phyloP scores from a whole-genome alignment of 2,888 invertebrate species.

The Meandrusa payeni region DNA sequence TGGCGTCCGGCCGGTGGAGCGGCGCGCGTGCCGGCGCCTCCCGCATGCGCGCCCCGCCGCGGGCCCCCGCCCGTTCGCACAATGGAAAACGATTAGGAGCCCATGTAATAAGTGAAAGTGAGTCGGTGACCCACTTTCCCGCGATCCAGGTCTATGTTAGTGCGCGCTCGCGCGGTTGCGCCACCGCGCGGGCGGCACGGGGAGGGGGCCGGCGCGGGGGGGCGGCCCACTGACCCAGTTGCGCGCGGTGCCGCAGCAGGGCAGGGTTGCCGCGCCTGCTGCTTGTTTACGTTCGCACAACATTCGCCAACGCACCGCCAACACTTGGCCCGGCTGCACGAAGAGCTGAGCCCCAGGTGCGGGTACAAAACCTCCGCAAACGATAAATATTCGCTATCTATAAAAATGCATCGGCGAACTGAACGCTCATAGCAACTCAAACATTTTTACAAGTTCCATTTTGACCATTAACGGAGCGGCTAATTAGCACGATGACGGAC shows the following conservation, averaged over 20 bases:
- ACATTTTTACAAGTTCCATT: too few species aligned
- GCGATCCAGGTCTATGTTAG: constrained; percentile 96
- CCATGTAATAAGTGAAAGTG: constrained; percentile 95
- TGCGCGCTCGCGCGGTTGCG: constrained; percentile 79
- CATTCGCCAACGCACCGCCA: constrained; percentile 46
- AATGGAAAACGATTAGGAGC: constrained; percentile 87
- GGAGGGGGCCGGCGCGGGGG: constrained; percentile 49
- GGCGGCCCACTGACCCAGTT: constrained; percentile 93
- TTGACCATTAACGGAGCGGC: too few species aligned
- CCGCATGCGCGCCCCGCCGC: constrained; percentile 78
- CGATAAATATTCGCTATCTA: too few species aligned
- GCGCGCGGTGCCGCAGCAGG: constrained; percentile 83
- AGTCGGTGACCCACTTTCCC: constrained; percentile 94
- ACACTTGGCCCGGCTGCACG: constrained; percentile 29
- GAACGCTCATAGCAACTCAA: too few species aligned
- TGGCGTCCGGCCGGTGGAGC: constrained; percentile 74
- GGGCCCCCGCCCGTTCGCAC: constrained; percentile 81
- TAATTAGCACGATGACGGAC: too few species aligned
- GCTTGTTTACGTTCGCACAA: constrained; percentile 70
- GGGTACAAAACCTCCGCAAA: neutral
- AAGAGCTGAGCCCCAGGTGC: neutral
- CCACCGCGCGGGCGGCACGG: constrained; percentile 77
- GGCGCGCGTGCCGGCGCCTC: constrained; percentile 77
- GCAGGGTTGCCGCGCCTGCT: constrained; percentile 76
- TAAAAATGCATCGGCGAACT: too few species aligned